Evolutionary conservation across 2,888 invertebrate genomes (phyloP).

Genomic region (Dasypolia templi): DNA sequence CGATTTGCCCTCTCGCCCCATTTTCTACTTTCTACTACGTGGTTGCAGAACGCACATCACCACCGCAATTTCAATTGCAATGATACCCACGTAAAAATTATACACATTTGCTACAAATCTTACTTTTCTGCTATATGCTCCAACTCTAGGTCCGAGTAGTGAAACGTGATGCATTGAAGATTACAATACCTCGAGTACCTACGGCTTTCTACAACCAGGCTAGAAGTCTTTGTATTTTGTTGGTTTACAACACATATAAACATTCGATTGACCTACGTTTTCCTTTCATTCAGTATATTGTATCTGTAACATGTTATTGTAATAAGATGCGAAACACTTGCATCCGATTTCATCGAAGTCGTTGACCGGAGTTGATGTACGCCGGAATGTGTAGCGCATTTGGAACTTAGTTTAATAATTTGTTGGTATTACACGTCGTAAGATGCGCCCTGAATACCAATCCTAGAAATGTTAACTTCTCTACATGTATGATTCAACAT

Average conservation of each 20-base stretch:
- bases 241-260: slow-evolving; percentile 17
- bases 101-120: slow-evolving; percentile 42
- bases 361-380: slow-evolving; percentile 58
- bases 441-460: slow-evolving; percentile 72
- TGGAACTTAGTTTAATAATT: slow-evolving; percentile 63
- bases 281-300: slow-evolving; percentile 33
- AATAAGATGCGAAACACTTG: slow-evolving; percentile 60
- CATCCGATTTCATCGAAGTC: slow-evolving; percentile 64
- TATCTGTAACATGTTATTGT: slow-evolving; percentile 54
- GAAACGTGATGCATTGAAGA: slow-evolving; percentile 47
- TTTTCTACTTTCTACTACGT: slow-evolving; percentile 76
- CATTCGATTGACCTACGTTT: slow-evolving; percentile 40
- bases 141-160: slow-evolving; percentile 25
- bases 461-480: slow-evolving; percentile 65
- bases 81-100: slow-evolving; percentile 65
- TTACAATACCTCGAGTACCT: slow-evolving; percentile 20
- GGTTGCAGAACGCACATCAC: slow-evolving; percentile 56
- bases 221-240: slow-evolving; percentile 15
- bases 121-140: slow-evolving; percentile 43
- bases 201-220: slow-evolving; percentile 32
- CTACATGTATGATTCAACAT: slow-evolving; percentile 23
- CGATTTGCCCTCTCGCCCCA: slow-evolving; percentile 70
- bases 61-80: slow-evolving; percentile 66
- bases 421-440: slow-evolving; percentile 69
- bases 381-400: slow-evolving; percentile 61